A percentile compares a stretch with the other conserved stretches of the same genome.
Conservation (phyloP, 2,888 invertebrate species). For the Parasteatoda lunata region DNA sequence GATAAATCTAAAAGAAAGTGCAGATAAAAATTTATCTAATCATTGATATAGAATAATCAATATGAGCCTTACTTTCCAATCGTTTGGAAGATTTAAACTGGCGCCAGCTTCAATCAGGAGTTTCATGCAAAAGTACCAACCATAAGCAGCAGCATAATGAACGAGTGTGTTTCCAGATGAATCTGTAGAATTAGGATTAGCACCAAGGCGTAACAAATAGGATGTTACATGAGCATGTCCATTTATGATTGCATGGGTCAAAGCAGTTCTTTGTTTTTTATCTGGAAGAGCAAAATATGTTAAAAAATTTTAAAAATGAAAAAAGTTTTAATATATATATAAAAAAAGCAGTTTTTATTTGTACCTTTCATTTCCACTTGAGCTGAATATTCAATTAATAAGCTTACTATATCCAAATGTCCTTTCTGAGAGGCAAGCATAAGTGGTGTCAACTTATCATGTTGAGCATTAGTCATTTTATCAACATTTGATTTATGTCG, state of each 20-base stretch:
- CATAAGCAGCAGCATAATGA: constrained; percentile 78
- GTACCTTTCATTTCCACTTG: constrained; percentile 74
- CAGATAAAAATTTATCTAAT: no score
- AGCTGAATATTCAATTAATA: constrained; percentile 75
- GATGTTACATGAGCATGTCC: constrained; percentile 76
- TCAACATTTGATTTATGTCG: constrained; percentile 75
- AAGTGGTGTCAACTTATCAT: constrained; percentile 75
- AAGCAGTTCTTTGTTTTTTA: constrained; percentile 76
- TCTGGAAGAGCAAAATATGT: constrained; percentile 72
- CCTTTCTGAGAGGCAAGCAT: constrained; percentile 76
- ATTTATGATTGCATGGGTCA: constrained; percentile 77
- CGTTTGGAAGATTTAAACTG: constrained; percentile 74
- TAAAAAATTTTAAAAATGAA: not conserved
- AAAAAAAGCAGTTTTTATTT: no score
- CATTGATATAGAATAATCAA: no score
- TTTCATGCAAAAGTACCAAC: constrained; percentile 77
- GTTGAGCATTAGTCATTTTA: constrained; percentile 74
- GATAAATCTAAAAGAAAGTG: no score
- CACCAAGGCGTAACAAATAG: constrained; percentile 75
- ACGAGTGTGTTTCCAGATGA: constrained; percentile 77
- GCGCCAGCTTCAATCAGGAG: constrained; percentile 75
- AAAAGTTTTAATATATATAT: not conserved
- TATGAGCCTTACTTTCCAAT: constrained; percentile 74
- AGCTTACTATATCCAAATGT: constrained; percentile 74
- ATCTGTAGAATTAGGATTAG: constrained; percentile 75